Base-by-base conservation (phyloP, 2,888 invertebrate species). In the Rapana venosa region DNA sequence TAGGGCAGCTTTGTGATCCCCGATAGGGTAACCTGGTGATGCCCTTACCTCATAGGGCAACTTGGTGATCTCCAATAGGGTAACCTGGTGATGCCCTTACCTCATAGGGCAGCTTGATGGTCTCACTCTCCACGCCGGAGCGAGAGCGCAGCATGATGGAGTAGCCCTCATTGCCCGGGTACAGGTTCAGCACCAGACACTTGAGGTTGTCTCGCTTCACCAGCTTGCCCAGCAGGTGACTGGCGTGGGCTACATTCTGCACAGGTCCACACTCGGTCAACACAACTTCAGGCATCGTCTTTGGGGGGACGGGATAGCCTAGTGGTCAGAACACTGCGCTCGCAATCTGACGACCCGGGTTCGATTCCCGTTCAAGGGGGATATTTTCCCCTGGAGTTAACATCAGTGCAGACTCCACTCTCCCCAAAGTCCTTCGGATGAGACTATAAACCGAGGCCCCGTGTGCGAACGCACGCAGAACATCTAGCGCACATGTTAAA, bases 161-260 rank as follows among this genome's bases (percentile, higher is more conserved):
- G 97, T 98, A 98, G 94, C 98, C 98, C 96, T 98, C 98, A 97
- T 98, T 98, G 90, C 98, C 98, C 91, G 98, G 98, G 97, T 98
- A 98, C 94, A 99, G 97, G 97, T 98, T 99, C 94, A 99, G 97
- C 95, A 98, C 98, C 95, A 99, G 97, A 93, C 98, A 98, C 96
- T 98, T 98, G 94, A 98, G 97, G 96, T 97, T 97, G 96, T 98
- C 98, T 95, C 97, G 97, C 95, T 97, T 97, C 95, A 98, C 97
- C 95, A 98, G 97, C 96, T 98, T 98, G 96, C 98, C 98, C 96
- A 99, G 97, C 93, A 98, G 97, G 88, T 96, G 93, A 58, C 95
- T 95, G 35, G 95, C 93, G 88, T 93, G 92, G 22, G 93, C 91
- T 58, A 95, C 89, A 26, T 93, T 93, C 96, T 96, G 92, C 17